These are phyloP conservation scores for Cyrtorhinus lividipennis DNA, from an alignment of 1,140 invertebrate genomes.

Conservation along the genomic window DNA sequence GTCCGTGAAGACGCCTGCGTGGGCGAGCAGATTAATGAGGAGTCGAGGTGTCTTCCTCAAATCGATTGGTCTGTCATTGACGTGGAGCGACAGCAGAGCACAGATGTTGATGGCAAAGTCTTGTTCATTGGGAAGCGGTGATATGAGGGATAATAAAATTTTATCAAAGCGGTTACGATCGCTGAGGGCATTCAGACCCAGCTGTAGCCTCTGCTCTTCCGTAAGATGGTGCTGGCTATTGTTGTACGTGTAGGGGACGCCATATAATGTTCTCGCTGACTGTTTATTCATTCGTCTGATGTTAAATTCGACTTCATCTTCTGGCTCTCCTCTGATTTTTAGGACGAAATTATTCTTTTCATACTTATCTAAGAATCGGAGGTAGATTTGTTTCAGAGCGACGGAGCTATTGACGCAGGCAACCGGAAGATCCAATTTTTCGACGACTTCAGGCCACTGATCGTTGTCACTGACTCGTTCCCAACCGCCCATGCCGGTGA, in stretches of 20 bases:
- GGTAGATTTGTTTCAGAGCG: conserved; percentile 74
- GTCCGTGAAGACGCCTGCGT: conserved; percentile 82
- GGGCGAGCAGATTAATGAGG: conserved; percentile 74
- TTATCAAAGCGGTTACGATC: conserved; percentile 71
- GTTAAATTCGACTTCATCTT: conserved; percentile 48
- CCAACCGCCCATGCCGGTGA: conserved; percentile 10
- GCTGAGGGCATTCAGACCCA: conserved; percentile 55
- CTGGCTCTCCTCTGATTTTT: conserved; percentile 58
- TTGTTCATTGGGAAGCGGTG: conserved; percentile 94
- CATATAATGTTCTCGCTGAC: conserved; percentile 47
- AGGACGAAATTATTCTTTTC: conserved; percentile 73
- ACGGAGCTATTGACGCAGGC: conserved; percentile 75
- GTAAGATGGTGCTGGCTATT: conserved; percentile 63
- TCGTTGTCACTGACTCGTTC: conserved; percentile 66
- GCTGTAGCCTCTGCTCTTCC: conserved; percentile 47
- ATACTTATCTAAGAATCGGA: conserved; percentile 66
- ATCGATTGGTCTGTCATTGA: conserved; percentile 61
- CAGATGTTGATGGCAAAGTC: conserved; percentile 96
- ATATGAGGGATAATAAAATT: conserved; percentile 73
- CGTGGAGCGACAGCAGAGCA: conserved; percentile 84
- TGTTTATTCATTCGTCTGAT: conserved; percentile 50
- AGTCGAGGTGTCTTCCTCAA: conserved; percentile 69
- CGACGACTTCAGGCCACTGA: conserved; percentile 65
- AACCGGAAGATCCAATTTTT: conserved; percentile 57
- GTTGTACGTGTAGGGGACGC: conserved; percentile 66